These are phyloP conservation scores for Perithous albicinctus DNA, from an alignment of 2,888 invertebrate genomes.

Conservation along the genomic window DNA sequence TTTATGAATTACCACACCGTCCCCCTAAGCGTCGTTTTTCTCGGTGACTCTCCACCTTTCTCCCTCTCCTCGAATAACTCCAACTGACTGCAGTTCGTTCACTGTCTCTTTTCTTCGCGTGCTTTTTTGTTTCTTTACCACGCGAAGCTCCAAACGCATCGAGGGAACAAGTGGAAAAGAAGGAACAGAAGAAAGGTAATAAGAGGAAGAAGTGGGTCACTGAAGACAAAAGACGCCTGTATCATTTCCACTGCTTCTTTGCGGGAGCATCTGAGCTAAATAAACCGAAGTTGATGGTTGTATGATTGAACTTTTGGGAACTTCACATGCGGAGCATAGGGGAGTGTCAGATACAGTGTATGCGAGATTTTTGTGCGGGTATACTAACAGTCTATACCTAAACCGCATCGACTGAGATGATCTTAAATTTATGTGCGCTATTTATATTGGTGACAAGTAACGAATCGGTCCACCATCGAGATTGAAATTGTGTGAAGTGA, in stretches of 20 bases:
- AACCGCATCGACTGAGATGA: too few relatives aligned
- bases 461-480: too few relatives aligned
- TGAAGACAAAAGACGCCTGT: slow-evolving; percentile 30
- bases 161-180: slow-evolving; percentile 30
- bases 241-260: slow-evolving; percentile 21
- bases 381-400: too few relatives aligned
- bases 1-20: slow-evolving; percentile 76
- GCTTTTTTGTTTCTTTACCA: slow-evolving; percentile 18
- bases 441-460: too few relatives aligned
- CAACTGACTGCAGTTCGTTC: slow-evolving; percentile 60
- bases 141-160: slow-evolving; percentile 24
- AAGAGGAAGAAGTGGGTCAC: slow-evolving; percentile 36
- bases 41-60: slow-evolving; percentile 40
- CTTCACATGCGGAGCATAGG: neutral
- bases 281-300: neutral
- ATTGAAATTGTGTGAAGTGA: too few relatives aligned
- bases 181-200: slow-evolving; percentile 26
- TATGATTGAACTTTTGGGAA: slow-evolving; percentile 2
- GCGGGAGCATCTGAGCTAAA: neutral
- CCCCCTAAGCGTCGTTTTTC: slow-evolving; percentile 61
- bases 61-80: slow-evolving; percentile 53
- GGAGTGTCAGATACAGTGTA: too few relatives aligned
- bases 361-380: too few relatives aligned
- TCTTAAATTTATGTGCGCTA: too few relatives aligned
- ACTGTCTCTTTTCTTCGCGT: slow-evolving; percentile 54